Percentiles rank a stretch among this genome's conserved stretches.
phyloP scores from a whole-genome alignment of 2,888 invertebrate species.

The Papilio elwesi region DNA sequence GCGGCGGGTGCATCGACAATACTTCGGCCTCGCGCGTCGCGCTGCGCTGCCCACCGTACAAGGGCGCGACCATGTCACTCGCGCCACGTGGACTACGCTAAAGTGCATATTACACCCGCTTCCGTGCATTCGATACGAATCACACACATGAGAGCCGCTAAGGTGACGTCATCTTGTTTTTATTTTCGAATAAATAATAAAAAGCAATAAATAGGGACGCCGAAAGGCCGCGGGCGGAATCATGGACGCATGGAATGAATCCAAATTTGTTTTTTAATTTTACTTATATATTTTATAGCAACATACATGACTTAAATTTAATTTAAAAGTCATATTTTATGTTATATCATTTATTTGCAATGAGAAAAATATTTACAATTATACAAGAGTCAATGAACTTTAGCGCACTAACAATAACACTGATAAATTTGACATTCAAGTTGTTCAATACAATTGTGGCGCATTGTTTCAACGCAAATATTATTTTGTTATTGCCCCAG shows the following conservation, averaged over 20 bases:
- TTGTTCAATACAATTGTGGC: background rate
- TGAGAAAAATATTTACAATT: background rate
- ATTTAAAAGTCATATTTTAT: background rate
- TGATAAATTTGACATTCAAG: background rate
- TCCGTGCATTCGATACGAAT: slow-evolving; percentile 31
- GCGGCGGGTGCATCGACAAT: slow-evolving; percentile 50
- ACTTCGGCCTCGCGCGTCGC: slow-evolving; percentile 50
- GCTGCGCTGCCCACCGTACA: slow-evolving; percentile 52
- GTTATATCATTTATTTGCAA: no score
- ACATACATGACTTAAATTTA: background rate
- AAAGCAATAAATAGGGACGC: no score
- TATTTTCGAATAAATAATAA: no score
- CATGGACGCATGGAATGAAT: no score
- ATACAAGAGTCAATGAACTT: background rate
- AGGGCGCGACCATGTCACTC: slow-evolving; percentile 54
- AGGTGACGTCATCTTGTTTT: background rate
- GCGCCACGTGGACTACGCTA: slow-evolving; percentile 37
- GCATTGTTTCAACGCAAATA: background rate
- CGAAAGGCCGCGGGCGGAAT: no score
- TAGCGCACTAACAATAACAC: background rate
- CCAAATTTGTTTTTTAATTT: no score
- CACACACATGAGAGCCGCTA: background rate
- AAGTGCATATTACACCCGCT: slow-evolving; percentile 22
- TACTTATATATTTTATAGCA: no score
- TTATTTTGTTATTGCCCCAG: background rate